Evolutionary conservation across 2,888 invertebrate species (phyloP).

Genomic region (Hirtodrosophila confusa): DNA sequence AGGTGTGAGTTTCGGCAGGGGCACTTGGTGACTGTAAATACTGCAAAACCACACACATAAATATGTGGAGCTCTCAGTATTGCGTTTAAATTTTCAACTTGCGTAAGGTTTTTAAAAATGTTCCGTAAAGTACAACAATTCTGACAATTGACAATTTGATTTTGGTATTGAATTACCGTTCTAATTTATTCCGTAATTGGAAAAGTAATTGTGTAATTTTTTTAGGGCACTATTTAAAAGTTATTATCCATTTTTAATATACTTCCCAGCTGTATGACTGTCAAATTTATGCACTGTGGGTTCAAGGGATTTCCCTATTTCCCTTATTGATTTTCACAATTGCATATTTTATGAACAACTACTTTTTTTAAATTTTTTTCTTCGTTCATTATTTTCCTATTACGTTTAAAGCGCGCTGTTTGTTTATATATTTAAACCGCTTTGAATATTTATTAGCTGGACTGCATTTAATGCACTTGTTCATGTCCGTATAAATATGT

Average conservation of each 20-base stretch:
- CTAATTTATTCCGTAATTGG: too few species aligned
- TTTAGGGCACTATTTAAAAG: too few species aligned
- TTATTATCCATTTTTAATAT: conserved; percentile 47
- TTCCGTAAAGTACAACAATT: too few species aligned
- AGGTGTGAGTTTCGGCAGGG: neutral
- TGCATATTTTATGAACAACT: conserved; percentile 22
- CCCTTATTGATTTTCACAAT: conserved; percentile 29
- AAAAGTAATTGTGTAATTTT: too few species aligned
- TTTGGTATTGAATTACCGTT: too few species aligned
- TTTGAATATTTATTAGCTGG: conserved; percentile 70
- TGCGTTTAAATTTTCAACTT: neutral
- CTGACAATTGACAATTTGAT: too few species aligned
- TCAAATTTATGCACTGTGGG: conserved; percentile 8
- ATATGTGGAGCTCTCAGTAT: neutral
- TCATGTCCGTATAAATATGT: conserved; percentile 2
- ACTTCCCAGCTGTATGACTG: conserved; percentile 11
- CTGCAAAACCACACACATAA: conserved; percentile 36
- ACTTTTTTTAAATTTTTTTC: conserved; percentile 4
- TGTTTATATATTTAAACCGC: conserved; percentile 43
- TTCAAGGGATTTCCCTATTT: neutral
- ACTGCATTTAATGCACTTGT: conserved; percentile 57
- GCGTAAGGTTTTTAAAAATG: too few species aligned
- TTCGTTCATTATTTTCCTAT: conserved; percentile 34
- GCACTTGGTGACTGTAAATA: conserved; percentile 23
- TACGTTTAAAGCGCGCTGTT: conserved; percentile 23